A percentile compares a stretch with the other conserved stretches of the same genome.
These are phyloP conservation scores for Sprattus sprattus DNA, from an alignment of 2,113 vertebrate genomes.

Conservation along the genomic window DNA sequence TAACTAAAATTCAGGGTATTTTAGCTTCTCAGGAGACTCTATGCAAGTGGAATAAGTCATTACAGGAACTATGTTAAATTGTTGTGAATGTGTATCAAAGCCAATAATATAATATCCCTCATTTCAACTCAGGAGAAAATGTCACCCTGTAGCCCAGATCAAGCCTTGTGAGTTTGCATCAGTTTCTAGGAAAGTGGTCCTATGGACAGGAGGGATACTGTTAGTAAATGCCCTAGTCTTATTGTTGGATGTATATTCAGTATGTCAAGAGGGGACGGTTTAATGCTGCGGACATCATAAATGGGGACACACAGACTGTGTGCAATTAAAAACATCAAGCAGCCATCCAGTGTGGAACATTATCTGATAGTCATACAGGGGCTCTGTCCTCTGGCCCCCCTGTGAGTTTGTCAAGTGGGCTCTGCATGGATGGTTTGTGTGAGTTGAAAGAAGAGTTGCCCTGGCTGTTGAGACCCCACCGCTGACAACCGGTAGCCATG, in stretches of 20 bases:
- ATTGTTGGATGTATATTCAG: conserved; percentile 1
- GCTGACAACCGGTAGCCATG: conserved; percentile 66
- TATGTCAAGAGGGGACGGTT: conserved; percentile 11
- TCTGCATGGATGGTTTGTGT: conserved; percentile 68
- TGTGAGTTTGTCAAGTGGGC: conserved; percentile 64
- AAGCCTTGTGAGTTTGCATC: not conserved
- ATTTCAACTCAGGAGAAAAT: not conserved
- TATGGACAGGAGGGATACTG: not conserved
- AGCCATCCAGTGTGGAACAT: not conserved
- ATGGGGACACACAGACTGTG: conserved; percentile 30
- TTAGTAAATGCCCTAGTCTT: not conserved
- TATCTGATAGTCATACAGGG: conserved; percentile 49
- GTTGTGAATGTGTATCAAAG: not conserved
- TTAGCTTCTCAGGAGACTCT: not conserved
- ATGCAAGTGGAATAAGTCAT: not conserved
- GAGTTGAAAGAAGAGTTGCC: conserved; percentile 67
- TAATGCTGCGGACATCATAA: conserved; percentile 32
- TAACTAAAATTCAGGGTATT: not conserved
- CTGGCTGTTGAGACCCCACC: conserved; percentile 55
- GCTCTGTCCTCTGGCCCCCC: conserved; percentile 52
- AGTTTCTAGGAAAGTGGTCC: not conserved
- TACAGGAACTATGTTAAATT: not conserved
- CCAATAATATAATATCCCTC: not conserved
- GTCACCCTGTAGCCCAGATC: not conserved
- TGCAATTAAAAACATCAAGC: conserved; percentile 14